Evolutionary conservation across 2,797 vertebrate species (phyloP).

Genomic region (Anas bernieri): DNA sequence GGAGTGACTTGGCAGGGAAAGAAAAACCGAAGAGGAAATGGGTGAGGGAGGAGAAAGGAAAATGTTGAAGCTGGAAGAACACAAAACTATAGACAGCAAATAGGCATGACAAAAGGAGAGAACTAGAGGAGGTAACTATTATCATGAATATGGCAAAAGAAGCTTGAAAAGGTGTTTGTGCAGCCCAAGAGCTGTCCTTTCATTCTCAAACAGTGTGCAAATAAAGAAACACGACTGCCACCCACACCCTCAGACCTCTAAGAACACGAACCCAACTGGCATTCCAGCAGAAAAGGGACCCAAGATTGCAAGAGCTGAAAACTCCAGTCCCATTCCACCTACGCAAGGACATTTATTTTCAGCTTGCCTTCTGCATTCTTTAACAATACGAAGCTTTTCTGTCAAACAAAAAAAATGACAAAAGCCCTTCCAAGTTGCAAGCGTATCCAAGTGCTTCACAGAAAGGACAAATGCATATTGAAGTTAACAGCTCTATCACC

Average conservation of each 20-base stretch:
- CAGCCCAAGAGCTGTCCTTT: background rate
- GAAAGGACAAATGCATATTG: background rate
- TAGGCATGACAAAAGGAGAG: background rate
- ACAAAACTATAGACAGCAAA: background rate
- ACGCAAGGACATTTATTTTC: background rate
- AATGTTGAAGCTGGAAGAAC: background rate
- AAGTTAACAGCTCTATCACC: background rate
- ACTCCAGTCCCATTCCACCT: background rate
- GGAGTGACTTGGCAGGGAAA: background rate
- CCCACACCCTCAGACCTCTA: background rate
- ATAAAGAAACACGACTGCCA: background rate
- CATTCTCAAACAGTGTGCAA: background rate
- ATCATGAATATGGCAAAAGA: background rate
- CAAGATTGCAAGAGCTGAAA: background rate
- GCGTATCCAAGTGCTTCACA: background rate
- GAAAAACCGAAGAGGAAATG: conserved; percentile 30
- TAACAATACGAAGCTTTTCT: background rate
- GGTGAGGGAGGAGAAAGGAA: background rate
- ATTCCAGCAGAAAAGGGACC: background rate
- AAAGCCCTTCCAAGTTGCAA: conserved; percentile 6
- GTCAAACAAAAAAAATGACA: background rate
- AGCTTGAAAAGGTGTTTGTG: background rate
- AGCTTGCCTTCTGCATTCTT: background rate
- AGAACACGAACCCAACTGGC: background rate
- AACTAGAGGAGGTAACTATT: background rate